A percentile compares a stretch with the other conserved stretches of the same genome.
Evolutionary conservation across 2,888 invertebrate genomes (phyloP).

Genomic region (Tachina fera): DNA sequence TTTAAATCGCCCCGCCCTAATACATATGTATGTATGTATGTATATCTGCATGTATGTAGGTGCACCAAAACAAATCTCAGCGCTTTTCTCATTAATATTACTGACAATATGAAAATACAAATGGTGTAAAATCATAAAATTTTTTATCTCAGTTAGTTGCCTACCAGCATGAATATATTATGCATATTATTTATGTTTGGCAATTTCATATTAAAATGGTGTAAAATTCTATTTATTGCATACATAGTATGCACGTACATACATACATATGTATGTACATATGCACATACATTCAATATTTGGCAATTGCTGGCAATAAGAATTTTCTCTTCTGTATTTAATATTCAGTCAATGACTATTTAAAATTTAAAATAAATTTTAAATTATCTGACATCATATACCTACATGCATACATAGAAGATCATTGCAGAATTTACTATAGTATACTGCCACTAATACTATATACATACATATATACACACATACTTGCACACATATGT

Average conservation of each 20-base stretch:
- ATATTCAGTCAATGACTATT: conserved; percentile 24
- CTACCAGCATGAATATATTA: too few relatives aligned
- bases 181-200: background rate
- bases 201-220: conserved; percentile 15
- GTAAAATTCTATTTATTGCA: conserved; percentile 10
- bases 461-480: background rate
- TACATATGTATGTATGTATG: too few relatives aligned
- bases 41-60: too few relatives aligned
- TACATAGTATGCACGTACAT: background rate
- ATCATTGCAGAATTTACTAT: conserved; percentile 7
- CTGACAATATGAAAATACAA: too few relatives aligned
- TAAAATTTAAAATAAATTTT: background rate
- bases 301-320: conserved; percentile 24
- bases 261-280: background rate
- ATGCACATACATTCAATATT: conserved; percentile 12
- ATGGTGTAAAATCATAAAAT: too few relatives aligned
- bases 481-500: background rate
- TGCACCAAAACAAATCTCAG: too few relatives aligned
- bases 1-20: too few relatives aligned
- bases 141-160: too few relatives aligned
- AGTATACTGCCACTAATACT: background rate
- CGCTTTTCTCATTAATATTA: too few relatives aligned
- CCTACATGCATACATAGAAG: background rate
- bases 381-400: conserved; percentile 44
- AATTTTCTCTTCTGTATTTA: background rate